Evolutionary conservation across 1,140 invertebrate genomes (phyloP).

Genomic region (Drosophila equinoxialis): DNA sequence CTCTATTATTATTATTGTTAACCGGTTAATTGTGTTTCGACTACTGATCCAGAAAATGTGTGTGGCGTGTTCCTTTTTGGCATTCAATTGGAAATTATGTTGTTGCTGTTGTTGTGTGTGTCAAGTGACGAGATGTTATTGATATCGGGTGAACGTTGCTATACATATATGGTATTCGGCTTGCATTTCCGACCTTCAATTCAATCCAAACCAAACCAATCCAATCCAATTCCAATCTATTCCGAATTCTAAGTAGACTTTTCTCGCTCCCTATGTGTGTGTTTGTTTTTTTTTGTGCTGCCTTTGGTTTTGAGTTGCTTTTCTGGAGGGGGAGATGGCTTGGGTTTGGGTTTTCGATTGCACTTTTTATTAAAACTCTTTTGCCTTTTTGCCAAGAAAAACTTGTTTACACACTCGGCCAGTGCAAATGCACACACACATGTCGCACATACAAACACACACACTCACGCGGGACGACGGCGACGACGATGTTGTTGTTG

Average conservation of each 20-base stretch:
- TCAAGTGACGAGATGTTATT: neutral
- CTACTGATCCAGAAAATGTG: too few species aligned
- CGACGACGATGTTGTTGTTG: conserved; percentile 17
- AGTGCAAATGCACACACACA: conserved; percentile 43
- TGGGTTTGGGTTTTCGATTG: neutral
- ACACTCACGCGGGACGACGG: conserved; percentile 16
- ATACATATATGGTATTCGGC: neutral
- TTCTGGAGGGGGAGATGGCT: neutral
- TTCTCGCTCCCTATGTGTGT: neutral
- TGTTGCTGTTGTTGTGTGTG: neutral
- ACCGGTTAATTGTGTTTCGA: neutral
- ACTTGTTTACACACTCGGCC: conserved; percentile 61
- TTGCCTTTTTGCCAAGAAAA: conserved; percentile 44
- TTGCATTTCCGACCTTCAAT: neutral
- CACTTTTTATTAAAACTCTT: conserved; percentile 33
- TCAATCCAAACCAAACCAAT: neutral
- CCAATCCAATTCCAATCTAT: neutral
- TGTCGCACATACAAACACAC: conserved; percentile 35
- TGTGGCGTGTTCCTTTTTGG: neutral
- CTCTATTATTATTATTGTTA: neutral
- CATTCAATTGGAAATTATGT: neutral
- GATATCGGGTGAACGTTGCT: neutral
- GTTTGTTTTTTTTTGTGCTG: neutral
- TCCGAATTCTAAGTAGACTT: neutral
- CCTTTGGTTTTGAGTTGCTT: conserved; percentile 2